A percentile compares a stretch with the other conserved stretches of the same genome.
Conservation (phyloP, 2,888 invertebrate genomes). For the Helobdella robusta region DNA sequence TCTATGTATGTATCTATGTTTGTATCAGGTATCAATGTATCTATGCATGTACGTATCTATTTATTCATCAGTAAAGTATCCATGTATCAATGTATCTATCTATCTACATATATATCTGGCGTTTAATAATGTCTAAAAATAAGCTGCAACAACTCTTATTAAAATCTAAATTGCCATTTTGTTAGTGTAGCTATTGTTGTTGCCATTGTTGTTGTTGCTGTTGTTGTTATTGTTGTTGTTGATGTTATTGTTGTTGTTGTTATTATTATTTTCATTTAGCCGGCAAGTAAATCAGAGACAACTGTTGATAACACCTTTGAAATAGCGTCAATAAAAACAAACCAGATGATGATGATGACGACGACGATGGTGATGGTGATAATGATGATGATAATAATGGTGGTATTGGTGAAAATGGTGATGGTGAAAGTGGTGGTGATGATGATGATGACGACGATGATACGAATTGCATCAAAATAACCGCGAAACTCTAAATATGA, state of each 20-base stretch:
- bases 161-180: no score
- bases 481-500: not conserved
- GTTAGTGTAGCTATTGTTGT: not conserved
- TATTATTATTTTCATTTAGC: not conserved
- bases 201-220: not conserved
- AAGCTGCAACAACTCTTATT: no score
- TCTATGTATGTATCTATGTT: no score
- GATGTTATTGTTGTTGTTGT: not conserved
- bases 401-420: not conserved
- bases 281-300: not conserved
- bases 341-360: constrained; percentile 19
- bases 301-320: not conserved
- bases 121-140: no score
- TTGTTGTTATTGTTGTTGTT: constrained; percentile 12
- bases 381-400: constrained; percentile 4
- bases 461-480: not conserved
- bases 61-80: no score
- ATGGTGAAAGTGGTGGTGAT: not conserved
- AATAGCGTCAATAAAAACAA: not conserved
- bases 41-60: no score
- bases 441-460: not conserved
- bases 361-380: constrained; percentile 12
- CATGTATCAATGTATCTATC: no score
- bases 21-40: no score
- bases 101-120: no score